Percentiles rank a stretch among this genome's conserved stretches.
phyloP scores from a whole-genome alignment of 2,888 invertebrate genomes.

The Bibio marci region DNA sequence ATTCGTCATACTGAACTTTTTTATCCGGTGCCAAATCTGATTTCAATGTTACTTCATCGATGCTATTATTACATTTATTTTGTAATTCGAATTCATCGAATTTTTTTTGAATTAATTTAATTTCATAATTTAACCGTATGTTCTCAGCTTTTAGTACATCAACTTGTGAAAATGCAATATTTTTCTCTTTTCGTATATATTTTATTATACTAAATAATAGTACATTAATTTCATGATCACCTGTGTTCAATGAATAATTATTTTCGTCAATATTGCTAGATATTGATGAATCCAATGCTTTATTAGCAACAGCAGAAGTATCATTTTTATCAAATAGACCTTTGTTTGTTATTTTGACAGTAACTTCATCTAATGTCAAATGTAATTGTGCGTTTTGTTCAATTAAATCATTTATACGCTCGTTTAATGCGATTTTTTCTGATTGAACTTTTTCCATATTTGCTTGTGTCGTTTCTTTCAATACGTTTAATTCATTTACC shows the following conservation, averaged over 20 bases:
- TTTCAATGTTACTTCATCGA: no score
- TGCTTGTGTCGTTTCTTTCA: conserved; percentile 41
- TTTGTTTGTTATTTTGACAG: conserved; percentile 24
- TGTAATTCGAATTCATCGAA: conserved; percentile 46
- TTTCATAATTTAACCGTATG: conserved; percentile 56
- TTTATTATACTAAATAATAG: conserved; percentile 76
- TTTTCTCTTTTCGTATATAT: conserved; percentile 82
- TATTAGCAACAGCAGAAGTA: conserved; percentile 25
- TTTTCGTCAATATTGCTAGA: no score
- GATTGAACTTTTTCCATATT: conserved; percentile 40
- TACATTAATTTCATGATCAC: conserved; percentile 58
- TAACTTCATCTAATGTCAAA: conserved; percentile 42
- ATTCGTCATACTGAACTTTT: conserved; percentile 48
- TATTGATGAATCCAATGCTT: conserved; percentile 28
- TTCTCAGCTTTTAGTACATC: conserved; percentile 76
- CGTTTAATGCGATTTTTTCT: conserved; percentile 49
- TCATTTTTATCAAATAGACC: conserved; percentile 31
- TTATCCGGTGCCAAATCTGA: no score
- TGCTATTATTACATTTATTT: no score
- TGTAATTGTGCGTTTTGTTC: conserved; percentile 65
- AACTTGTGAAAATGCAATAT: conserved; percentile 67
- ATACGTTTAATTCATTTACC: conserved; percentile 43
- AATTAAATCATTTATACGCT: conserved; percentile 55
- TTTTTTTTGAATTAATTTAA: conserved; percentile 52
- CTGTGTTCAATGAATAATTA: conserved; percentile 45